phyloP scores from a whole-genome alignment of 1,140 invertebrate species.

The Maconellicoccus hirsutus region DNA sequence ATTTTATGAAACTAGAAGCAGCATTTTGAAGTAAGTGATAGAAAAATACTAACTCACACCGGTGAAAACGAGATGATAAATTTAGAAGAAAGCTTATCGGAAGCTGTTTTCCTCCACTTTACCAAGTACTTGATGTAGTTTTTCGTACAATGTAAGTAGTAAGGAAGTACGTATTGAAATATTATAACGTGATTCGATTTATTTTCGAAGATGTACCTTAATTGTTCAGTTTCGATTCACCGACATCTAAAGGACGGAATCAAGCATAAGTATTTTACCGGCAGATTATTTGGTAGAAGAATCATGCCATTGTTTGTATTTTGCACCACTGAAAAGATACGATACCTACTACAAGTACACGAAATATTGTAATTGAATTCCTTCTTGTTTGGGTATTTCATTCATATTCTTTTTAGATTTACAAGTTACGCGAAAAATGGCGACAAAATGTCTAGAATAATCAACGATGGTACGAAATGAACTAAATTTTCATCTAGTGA shows the following conservation, averaged over 20 bases:
- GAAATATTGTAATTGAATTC: slow-evolving; percentile 22
- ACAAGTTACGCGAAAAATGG: slow-evolving; percentile 67
- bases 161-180: no score
- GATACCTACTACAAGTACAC: slow-evolving; percentile 53
- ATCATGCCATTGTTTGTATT: slow-evolving; percentile 47
- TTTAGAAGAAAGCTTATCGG: slow-evolving; percentile 52
- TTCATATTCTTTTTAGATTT: slow-evolving; percentile 49
- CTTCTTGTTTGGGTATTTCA: slow-evolving; percentile 28
- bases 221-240: slow-evolving; percentile 55
- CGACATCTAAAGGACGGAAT: slow-evolving; percentile 54
- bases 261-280: slow-evolving; percentile 57
- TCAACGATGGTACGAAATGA: slow-evolving; percentile 50
- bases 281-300: slow-evolving; percentile 56
- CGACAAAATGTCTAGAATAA: slow-evolving; percentile 61
- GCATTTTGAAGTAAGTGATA: slow-evolving; percentile 34
- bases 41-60: slow-evolving; percentile 45
- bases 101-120: slow-evolving; percentile 48
- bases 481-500: slow-evolving; percentile 45
- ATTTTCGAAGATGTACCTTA: not conserved
- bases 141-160: slow-evolving; percentile 43
- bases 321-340: slow-evolving; percentile 48
- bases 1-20: slow-evolving; percentile 43
- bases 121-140: slow-evolving; percentile 42
- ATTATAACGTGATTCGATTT: not conserved
- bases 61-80: slow-evolving; percentile 53